These are phyloP conservation scores for Pygoscelis adeliae DNA, from an alignment of 2,113 vertebrate genomes.

Conservation along the genomic window DNA sequence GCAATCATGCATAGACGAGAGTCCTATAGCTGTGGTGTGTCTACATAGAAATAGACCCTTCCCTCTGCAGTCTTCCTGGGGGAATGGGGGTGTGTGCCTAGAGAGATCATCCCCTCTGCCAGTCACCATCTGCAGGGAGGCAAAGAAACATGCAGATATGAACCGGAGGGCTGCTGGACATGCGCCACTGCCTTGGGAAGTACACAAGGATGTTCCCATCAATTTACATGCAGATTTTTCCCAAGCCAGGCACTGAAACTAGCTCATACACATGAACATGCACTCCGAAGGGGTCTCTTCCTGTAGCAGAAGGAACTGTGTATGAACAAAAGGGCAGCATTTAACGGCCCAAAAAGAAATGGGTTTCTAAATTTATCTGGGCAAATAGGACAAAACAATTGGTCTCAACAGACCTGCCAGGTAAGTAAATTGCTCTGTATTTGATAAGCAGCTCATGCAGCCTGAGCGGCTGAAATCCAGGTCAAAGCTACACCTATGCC, in stretches of 20 bases:
- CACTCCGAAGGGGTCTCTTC: background rate
- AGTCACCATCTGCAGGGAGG: background rate
- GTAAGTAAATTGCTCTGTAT: background rate
- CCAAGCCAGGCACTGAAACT: background rate
- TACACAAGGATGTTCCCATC: background rate
- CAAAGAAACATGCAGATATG: background rate
- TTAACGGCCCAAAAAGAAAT: background rate
- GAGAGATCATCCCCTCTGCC: background rate
- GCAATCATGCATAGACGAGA: background rate
- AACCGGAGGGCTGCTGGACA: background rate
- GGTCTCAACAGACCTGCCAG: background rate
- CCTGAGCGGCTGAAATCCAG: background rate
- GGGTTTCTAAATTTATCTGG: background rate
- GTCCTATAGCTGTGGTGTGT: background rate
- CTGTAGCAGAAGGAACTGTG: background rate
- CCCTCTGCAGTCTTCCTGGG: background rate
- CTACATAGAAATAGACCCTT: background rate
- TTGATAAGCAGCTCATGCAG: background rate
- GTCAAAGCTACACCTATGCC: background rate
- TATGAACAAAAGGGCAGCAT: background rate
- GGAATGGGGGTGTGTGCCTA: background rate
- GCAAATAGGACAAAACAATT: background rate
- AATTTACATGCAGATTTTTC: background rate
- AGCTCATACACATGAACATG: accelerated
- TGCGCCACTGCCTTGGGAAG: background rate